phyloP scores from a whole-genome alignment of 2,113 vertebrate genomes.

The Anguilla japonica region DNA sequence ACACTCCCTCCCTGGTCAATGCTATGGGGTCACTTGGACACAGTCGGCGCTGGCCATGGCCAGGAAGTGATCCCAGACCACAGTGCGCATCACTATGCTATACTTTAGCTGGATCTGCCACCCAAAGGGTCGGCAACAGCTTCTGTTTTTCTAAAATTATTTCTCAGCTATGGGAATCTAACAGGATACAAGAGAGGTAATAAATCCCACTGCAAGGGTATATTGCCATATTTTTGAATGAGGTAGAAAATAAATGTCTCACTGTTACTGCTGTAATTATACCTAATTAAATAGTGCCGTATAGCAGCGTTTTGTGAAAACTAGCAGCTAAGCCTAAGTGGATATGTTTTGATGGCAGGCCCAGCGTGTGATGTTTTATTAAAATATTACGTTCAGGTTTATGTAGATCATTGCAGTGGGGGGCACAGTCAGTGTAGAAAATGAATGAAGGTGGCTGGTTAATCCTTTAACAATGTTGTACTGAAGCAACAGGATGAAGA shows the following conservation, averaged over 20 bases:
- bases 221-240: background rate
- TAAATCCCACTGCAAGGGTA: background rate
- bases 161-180: background rate
- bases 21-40: background rate
- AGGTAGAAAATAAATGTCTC: background rate
- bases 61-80: background rate
- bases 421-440: background rate
- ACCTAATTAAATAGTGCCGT: background rate
- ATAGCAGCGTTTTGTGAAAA: background rate
- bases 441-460: background rate
- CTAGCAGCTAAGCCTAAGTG: background rate
- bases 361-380: background rate
- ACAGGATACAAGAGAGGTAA: background rate
- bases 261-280: background rate
- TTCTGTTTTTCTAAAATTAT: background rate
- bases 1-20: background rate
- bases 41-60: background rate
- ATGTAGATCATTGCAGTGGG: background rate
- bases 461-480: background rate
- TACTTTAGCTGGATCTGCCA: background rate
- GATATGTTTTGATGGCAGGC: background rate
- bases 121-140: background rate
- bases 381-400: background rate
- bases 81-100: background rate
- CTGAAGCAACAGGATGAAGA: background rate